Evolutionary conservation across 2,113 vertebrate genomes (phyloP), one percentile per base, ranked within the genome.

Genomic region (Muntiacus muntjak): DNA sequence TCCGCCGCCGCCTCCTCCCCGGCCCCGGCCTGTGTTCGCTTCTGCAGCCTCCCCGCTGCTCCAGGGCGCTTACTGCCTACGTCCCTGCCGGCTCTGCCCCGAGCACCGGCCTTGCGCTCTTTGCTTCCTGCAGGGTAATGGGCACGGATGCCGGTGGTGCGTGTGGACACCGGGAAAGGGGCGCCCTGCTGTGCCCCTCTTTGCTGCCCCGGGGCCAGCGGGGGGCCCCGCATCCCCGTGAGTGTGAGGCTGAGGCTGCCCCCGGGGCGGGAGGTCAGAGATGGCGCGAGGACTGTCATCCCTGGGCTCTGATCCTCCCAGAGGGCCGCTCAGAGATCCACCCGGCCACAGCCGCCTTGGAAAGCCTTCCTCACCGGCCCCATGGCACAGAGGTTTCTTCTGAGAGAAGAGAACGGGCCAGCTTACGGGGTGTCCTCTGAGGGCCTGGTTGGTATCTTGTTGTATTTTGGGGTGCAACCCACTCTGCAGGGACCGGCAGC

Each of bases 171-270:
- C 5, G 40, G 10, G 30, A n/a, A 64, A n/a, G 1, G 28, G 28
- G n/a, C 6, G 0, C 16, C 52, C 40, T 4, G 26, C 26, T 0
- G 1, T 8, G 50, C 67, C 10, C 2, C 45, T 57, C 50, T 84
- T 91, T 71, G 54, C 30, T 2, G 7, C 8, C 86, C 78, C 6
- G 0, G 47, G 62, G 78, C 98, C 95, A 89, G 93, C 86, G 98
- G 97, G 96, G 94, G 97, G 95, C 89, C 93, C 96, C 0, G 7
- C 5, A 21, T 57, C 94, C 88, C 62, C 10, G 2, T 9, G 91
- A 94, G 94, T 11, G 62, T 43, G 95, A 91, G 67, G 93, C 30
- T 10, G 50, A 17, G 4, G 54, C 84, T 9, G 87, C 78, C 92
- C n/a, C n/a, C 17, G 4, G 36, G n/a, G 84, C 40, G 26, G 40